Base-by-base conservation (phyloP, 2,888 invertebrate genomes). In the Pachydiplax longipennis region DNA sequence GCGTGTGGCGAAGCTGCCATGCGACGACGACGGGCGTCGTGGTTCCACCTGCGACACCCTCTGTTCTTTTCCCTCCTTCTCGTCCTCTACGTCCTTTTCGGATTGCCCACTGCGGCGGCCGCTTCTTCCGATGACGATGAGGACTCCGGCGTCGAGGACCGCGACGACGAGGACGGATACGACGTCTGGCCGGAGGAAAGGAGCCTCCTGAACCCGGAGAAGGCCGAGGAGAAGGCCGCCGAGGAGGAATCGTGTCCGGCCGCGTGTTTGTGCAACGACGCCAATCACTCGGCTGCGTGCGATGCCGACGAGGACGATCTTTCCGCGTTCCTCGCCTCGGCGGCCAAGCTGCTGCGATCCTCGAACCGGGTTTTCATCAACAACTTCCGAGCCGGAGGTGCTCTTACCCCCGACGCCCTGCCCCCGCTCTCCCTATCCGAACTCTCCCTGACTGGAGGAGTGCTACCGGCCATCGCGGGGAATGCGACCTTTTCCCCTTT, bases 301-400 rank as follows among this genome's bases (percentile, higher is more conserved):
- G 87, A 87, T 37, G 87, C 87, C 61, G 87, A 87, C 87, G 87
- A 61, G 22, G 87, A 87, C 87, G 87, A 87, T 53, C 87, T 87
- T 22, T 18, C 87, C 87, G 87, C 87, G 8, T 87, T 87, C 61
- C 87, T 87, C 87, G 37, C 87, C 13, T 87, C 87, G 22, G 87
- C 87, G 18, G 87, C 87, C 87, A 61, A 61, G 13, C 65, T 87
- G 18, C 65, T 87, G 2, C 61, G 37, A 37, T 61, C 87, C n/a
- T 87, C 87, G 37, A 87, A 65, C 87, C 87, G 87, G n/a, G 87
- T 87, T 1, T 87, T 87, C 87, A 87, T 87, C 65, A 87, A 87
- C 65, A 87, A 87, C 61, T 87, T 87, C 87, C 87, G 87, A 10
- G 87, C 87, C 61, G 87, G 87, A 22, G 87, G 87, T n/a, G 87